A percentile compares a stretch with the other conserved stretches of the same genome.
Conservation (phyloP, 2,888 invertebrate species). For the Phaedon cochleariae region DNA sequence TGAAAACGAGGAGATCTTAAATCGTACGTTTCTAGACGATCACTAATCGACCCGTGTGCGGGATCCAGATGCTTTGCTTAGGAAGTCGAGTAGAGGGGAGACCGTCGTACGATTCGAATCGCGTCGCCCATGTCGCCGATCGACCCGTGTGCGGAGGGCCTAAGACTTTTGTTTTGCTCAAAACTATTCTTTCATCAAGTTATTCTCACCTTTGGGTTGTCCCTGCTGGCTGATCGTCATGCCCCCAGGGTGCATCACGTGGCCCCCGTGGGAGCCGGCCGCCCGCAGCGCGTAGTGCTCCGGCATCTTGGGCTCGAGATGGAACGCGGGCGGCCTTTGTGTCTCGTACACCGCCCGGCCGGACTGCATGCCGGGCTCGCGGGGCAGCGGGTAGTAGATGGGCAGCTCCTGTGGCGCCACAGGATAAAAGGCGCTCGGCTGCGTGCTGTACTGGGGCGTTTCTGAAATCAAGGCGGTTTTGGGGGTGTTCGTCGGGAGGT, state of each 20-base stretch:
- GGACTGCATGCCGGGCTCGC: slow-evolving; percentile 57
- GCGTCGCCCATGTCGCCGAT: no score
- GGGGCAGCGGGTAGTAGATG: slow-evolving; percentile 58
- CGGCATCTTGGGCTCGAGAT: slow-evolving; percentile 58
- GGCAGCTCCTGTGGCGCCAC: slow-evolving; percentile 62
- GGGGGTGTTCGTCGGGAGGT: not conserved
- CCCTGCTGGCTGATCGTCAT: slow-evolving; percentile 66
- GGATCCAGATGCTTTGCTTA: no score
- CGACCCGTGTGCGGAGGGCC: no score
- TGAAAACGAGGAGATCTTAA: no score
- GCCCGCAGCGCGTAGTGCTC: slow-evolving; percentile 62
- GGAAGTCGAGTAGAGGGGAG: no score
- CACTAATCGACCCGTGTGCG: no score
- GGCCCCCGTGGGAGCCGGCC: slow-evolving; percentile 61
- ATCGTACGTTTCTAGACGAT: no score
- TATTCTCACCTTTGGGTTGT: slow-evolving; percentile 42
- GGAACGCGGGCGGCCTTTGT: slow-evolving; percentile 55
- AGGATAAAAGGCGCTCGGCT: slow-evolving; percentile 65
- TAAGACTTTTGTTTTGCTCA: not conserved
- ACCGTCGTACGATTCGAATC: no score
- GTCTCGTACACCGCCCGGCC: slow-evolving; percentile 56
- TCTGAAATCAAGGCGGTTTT: slow-evolving; percentile 58
- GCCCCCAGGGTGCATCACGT: slow-evolving; percentile 67
- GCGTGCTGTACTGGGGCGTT: slow-evolving; percentile 64
- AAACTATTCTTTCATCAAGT: no score